A percentile compares a stretch with the other conserved stretches of the same genome.
Conservation (phyloP, 1,140 invertebrate genomes). For the Branchinecta lynchi region DNA sequence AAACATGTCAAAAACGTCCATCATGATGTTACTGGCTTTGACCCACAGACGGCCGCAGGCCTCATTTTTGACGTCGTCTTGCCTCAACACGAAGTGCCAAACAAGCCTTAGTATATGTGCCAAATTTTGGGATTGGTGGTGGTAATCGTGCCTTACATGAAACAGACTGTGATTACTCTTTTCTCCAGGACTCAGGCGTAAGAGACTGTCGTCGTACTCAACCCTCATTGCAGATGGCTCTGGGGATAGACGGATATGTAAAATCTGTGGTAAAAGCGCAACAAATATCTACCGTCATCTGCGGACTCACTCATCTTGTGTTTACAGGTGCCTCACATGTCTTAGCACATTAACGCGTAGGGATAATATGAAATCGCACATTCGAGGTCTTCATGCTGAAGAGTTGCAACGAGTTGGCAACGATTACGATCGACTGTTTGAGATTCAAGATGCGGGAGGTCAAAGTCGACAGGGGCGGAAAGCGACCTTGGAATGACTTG, state of each 20-base stretch:
- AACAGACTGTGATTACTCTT: not conserved
- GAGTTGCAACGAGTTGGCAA: not conserved
- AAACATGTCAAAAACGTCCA: too few relatives aligned
- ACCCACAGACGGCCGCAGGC: too few relatives aligned
- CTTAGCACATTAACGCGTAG: not conserved
- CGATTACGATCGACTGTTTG: not conserved
- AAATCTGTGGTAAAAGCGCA: not conserved
- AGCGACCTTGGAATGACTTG: not conserved
- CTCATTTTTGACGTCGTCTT: too few relatives aligned
- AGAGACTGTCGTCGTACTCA: not conserved
- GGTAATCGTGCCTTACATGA: not conserved
- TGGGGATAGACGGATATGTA: conserved; percentile 2
- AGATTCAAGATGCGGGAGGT: not conserved
- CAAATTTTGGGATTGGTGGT: too few relatives aligned
- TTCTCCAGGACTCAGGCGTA: not conserved
- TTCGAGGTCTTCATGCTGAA: not conserved
- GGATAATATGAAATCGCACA: not conserved
- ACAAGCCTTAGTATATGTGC: too few relatives aligned
- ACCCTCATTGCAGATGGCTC: not conserved
- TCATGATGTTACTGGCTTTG: too few relatives aligned
- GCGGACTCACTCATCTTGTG: not conserved
- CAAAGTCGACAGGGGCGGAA: not conserved
- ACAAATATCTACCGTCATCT: conserved; percentile 5
- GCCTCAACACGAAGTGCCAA: too few relatives aligned
- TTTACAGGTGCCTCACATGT: not conserved